Evolutionary conservation across 2,888 invertebrate genomes (phyloP).

Genomic region (Elegia similella): DNA sequence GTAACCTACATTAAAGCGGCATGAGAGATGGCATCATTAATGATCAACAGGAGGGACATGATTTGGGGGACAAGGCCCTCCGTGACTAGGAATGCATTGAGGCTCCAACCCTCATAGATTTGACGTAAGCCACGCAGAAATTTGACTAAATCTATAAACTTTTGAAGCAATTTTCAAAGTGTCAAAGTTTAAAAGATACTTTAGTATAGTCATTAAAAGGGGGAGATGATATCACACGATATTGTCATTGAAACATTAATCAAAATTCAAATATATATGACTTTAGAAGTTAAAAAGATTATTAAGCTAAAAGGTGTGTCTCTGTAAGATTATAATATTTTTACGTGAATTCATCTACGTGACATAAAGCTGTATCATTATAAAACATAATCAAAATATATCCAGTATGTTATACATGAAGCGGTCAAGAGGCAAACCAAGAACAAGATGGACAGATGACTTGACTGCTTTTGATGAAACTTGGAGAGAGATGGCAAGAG

Average conservation of each 20-base stretch:
- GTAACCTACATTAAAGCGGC: constrained; percentile 76
- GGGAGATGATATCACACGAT: constrained; percentile 7
- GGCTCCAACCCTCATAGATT: constrained; percentile 43
- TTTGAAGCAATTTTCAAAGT: constrained; percentile 44
- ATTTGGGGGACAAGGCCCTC: constrained; percentile 65
- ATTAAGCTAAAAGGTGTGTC: no score
- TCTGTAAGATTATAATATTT: no score
- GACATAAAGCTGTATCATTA: no score
- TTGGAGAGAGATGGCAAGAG: no score
- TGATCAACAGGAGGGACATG: constrained; percentile 65
- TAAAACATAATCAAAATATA: no score
- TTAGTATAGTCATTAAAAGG: constrained; percentile 13
- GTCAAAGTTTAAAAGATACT: constrained; percentile 44
- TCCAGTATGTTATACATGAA: no score
- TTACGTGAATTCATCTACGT: no score
- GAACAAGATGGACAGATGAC: no score
- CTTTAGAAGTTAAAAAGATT: no score
- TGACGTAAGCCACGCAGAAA: constrained; percentile 32
- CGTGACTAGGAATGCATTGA: constrained; percentile 76
- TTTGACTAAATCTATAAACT: constrained; percentile 52
- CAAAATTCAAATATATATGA: not conserved
- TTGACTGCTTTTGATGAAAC: no score
- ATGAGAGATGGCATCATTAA: constrained; percentile 78
- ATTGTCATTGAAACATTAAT: not conserved
- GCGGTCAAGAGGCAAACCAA: no score